Conservation (phyloP, 1,140 invertebrate genomes). For the Orussus abietinus region DNA sequence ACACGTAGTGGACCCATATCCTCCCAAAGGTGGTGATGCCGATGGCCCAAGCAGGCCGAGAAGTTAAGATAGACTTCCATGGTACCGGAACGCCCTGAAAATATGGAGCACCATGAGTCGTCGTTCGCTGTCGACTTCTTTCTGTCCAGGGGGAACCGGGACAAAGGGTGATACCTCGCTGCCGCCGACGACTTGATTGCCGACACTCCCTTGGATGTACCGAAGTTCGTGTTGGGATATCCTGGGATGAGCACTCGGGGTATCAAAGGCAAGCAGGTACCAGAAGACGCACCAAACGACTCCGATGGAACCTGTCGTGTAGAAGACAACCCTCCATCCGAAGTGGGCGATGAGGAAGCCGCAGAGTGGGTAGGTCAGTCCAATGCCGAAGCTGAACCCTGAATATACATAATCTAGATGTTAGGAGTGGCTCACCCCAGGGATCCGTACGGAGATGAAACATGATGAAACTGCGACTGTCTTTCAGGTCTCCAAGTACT, state of each 20-base stretch:
- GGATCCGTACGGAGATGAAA: slow-evolving; percentile 47
- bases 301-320: slow-evolving; percentile 68
- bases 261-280: slow-evolving; percentile 72
- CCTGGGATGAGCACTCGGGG: slow-evolving; percentile 68
- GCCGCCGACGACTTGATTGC: slow-evolving; percentile 48
- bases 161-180: slow-evolving; percentile 41
- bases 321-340: slow-evolving; percentile 67
- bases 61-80: slow-evolving; percentile 73
- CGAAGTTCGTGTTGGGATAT: slow-evolving; percentile 66
- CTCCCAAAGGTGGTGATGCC: slow-evolving; percentile 68
- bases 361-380: slow-evolving; percentile 66
- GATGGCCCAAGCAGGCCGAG: slow-evolving; percentile 77
- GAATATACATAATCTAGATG: slow-evolving; percentile 51
- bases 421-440: slow-evolving; percentile 51
- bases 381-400: slow-evolving; percentile 72
- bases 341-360: slow-evolving; percentile 66
- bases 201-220: slow-evolving; percentile 66
- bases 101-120: slow-evolving; percentile 16
- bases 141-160: no score
- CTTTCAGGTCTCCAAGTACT: no score
- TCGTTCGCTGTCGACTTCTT: slow-evolving; percentile 9
- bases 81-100: slow-evolving; percentile 58
- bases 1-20: slow-evolving; percentile 71
- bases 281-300: slow-evolving; percentile 66
- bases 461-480: no score